phyloP scores from a whole-genome alignment of 2,113 vertebrate genomes.

The Ailurus styani region DNA sequence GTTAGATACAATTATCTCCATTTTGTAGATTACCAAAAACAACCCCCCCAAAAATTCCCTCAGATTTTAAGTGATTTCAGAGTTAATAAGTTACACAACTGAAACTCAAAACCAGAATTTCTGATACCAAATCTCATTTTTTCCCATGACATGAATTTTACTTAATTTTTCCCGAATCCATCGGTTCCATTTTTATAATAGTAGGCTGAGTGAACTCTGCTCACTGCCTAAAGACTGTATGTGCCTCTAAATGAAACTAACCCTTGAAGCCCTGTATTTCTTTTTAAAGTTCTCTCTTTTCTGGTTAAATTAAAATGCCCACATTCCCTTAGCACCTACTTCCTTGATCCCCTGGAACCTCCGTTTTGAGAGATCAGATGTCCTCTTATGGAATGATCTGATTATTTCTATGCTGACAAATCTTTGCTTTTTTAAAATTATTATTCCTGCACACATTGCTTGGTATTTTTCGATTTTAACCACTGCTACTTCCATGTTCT shows the following conservation, averaged over 20 bases:
- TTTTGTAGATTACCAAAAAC: background rate
- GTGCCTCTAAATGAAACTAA: background rate
- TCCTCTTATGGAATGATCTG: background rate
- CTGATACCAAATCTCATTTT: background rate
- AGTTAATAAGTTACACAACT: background rate
- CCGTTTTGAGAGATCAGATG: background rate
- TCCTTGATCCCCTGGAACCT: background rate
- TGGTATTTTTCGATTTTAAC: background rate
- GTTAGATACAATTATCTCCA: background rate
- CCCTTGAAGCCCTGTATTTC: background rate
- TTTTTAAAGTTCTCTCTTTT: background rate
- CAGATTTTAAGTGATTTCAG: background rate
- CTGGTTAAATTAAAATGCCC: background rate
- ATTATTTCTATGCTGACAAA: background rate
- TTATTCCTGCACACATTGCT: background rate
- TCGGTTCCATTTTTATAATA: background rate
- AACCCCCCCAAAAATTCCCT: background rate
- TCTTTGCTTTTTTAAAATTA: background rate
- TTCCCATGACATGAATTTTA: background rate
- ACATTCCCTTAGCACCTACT: background rate
- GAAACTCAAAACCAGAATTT: background rate
- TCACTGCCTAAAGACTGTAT: background rate
- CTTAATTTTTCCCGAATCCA: background rate
- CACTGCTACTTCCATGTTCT: background rate
- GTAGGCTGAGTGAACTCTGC: background rate